These are phyloP conservation scores for Caenorhabditis drosophilae DNA, from an alignment of 2,888 invertebrate species.

Conservation along the genomic window DNA sequence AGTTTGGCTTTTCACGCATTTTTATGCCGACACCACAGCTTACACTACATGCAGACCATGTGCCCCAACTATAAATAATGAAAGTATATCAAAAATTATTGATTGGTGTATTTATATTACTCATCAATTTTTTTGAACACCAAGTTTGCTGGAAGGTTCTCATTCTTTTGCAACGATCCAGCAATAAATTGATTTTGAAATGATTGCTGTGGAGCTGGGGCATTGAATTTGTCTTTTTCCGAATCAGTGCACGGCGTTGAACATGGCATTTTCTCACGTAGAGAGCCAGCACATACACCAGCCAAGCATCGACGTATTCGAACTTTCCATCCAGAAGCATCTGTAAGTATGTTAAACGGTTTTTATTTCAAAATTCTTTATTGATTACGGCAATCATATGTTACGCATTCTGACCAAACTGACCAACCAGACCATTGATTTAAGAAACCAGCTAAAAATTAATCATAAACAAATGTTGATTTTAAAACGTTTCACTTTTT, in stretches of 20 bases:
- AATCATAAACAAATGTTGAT: neutral
- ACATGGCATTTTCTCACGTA: constrained; percentile 30
- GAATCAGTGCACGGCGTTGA: constrained; percentile 23
- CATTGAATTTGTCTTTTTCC: constrained; percentile 10
- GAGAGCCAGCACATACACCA: constrained; percentile 36
- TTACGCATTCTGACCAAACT: constrained; percentile 46
- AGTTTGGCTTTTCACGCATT: constrained; percentile 39
- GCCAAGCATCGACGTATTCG: constrained; percentile 47
- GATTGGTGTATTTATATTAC: no score
- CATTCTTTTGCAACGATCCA: no score
- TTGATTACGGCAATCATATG: constrained; percentile 33
- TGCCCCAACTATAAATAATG: constrained; percentile 36
- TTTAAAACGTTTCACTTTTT: constrained; percentile 13
- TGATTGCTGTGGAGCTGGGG: constrained; percentile 26
- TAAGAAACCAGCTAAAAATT: constrained; percentile 32
- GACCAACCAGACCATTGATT: constrained; percentile 54
- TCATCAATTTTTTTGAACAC: no score
- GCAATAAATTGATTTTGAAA: constrained; percentile 27
- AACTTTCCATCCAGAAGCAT: constrained; percentile 36
- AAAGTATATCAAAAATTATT: no score
- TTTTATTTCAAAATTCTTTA: neutral
- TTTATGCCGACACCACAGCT: constrained; percentile 46
- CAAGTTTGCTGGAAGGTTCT: no score
- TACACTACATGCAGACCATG: constrained; percentile 50
- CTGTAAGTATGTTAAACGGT: constrained; percentile 9